Evolutionary conservation across 2,113 vertebrate species (phyloP).

Genomic region (Nasalis larvatus): DNA sequence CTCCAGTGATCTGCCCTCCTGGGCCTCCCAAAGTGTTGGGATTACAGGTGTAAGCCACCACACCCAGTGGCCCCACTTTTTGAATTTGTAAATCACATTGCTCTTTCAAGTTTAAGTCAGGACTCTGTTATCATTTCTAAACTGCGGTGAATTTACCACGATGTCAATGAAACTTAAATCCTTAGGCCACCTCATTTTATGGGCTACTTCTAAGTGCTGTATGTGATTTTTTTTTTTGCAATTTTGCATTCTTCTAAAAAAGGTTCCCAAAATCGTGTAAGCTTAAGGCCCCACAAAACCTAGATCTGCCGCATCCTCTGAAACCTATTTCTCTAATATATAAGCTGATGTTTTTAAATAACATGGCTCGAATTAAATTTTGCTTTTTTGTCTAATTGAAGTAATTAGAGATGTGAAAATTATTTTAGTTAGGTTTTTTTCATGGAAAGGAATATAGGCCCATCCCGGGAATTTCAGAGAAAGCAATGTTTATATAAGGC

Average conservation of each 20-base stretch:
- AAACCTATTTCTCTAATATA: background rate
- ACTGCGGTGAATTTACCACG: background rate
- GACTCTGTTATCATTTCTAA: background rate
- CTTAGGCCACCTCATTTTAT: background rate
- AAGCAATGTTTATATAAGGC: background rate
- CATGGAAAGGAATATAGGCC: background rate
- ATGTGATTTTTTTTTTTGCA: constrained; percentile 17
- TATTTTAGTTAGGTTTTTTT: background rate
- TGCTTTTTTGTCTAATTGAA: background rate
- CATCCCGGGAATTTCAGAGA: background rate
- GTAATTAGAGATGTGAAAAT: background rate
- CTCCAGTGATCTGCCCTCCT: no score
- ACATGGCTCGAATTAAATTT: constrained; percentile 16
- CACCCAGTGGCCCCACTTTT: background rate
- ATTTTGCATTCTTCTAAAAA: background rate
- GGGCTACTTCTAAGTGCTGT: background rate
- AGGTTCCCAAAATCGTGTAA: background rate
- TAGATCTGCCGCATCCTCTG: background rate
- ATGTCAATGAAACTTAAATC: background rate
- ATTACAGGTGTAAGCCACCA: no score
- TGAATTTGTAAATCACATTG: background rate
- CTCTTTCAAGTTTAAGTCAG: background rate
- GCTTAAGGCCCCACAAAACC: background rate
- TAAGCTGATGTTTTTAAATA: background rate
- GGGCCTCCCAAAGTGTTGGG: no score